These are phyloP conservation scores for Cryptosula pallasiana DNA, from an alignment of 2,888 invertebrate species.

Conservation along the genomic window DNA sequence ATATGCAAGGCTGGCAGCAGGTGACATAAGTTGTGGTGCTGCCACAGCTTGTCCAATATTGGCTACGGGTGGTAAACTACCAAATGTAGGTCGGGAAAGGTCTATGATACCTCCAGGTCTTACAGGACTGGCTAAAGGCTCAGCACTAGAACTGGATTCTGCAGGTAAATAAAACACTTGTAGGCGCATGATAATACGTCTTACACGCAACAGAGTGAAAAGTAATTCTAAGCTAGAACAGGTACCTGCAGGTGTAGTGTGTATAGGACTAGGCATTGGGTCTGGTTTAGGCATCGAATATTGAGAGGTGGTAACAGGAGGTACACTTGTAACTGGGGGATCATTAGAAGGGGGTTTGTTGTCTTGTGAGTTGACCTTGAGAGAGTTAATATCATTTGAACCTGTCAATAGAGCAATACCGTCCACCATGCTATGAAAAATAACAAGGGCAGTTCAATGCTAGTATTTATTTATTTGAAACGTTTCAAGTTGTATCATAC, in stretches of 20 bases:
- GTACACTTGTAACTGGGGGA: too few species aligned
- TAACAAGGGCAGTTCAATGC: too few species aligned
- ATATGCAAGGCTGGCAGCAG: constrained; percentile 32
- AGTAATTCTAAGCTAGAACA: background rate
- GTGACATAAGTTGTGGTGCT: constrained; percentile 32
- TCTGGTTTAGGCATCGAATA: constrained; percentile 5
- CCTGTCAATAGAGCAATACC: too few species aligned
- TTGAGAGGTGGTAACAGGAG: background rate
- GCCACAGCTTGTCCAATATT: constrained; percentile 26
- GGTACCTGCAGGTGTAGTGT: background rate
- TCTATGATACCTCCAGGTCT: constrained; percentile 24
- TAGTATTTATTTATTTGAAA: too few species aligned
- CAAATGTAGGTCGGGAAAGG: background rate
- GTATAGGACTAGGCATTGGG: constrained; percentile 4
- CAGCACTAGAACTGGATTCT: background rate
- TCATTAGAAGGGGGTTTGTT: background rate
- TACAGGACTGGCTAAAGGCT: constrained; percentile 25
- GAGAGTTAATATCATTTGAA: background rate
- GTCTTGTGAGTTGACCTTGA: background rate
- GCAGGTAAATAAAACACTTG: too few species aligned
- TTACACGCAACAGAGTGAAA: too few species aligned
- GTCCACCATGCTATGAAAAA: too few species aligned
- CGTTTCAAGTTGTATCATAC: too few species aligned
- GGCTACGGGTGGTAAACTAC: background rate
- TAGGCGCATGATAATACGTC: too few species aligned